phyloP scores from a whole-genome alignment of 1,140 invertebrate species.

The Macrobrachium rosenbergii region DNA sequence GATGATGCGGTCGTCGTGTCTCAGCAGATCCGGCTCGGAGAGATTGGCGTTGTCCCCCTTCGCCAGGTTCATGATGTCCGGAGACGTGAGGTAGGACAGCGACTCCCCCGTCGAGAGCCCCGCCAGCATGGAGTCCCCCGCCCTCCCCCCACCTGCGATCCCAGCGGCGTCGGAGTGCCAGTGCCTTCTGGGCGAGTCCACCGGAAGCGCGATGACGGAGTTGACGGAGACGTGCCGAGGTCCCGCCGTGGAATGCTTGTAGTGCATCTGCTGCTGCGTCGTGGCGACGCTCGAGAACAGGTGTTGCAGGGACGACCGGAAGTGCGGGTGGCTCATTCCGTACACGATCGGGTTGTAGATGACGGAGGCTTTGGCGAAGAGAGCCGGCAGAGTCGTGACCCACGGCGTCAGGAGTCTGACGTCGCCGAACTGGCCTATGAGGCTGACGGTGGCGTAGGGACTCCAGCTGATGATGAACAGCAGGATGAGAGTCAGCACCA shows the following conservation, averaged over 20 bases:
- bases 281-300: slow-evolving; percentile 35
- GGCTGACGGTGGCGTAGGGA: slow-evolving; percentile 74
- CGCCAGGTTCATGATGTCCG: slow-evolving; percentile 20
- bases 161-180: slow-evolving; percentile 41
- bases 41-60: slow-evolving; percentile 43
- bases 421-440: slow-evolving; percentile 73
- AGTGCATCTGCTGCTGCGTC: slow-evolving; percentile 52
- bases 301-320: slow-evolving; percentile 76
- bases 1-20: slow-evolving; percentile 54
- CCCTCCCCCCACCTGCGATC: neutral
- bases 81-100: slow-evolving; percentile 20
- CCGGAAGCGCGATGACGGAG: slow-evolving; percentile 37
- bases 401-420: slow-evolving; percentile 69
- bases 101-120: slow-evolving; percentile 21
- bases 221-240: slow-evolving; percentile 46
- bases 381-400: slow-evolving; percentile 70
- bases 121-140: neutral
- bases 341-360: slow-evolving; percentile 71
- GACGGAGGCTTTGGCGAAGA: slow-evolving; percentile 72
- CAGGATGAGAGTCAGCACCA: slow-evolving; percentile 72
- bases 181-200: slow-evolving; percentile 3
- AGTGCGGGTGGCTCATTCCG: slow-evolving; percentile 72
- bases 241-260: slow-evolving; percentile 42
- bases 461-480: slow-evolving; percentile 73
- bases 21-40: slow-evolving; percentile 47